Base-by-base conservation (phyloP, 2,113 vertebrate species). In the Climacteris rufus region DNA sequence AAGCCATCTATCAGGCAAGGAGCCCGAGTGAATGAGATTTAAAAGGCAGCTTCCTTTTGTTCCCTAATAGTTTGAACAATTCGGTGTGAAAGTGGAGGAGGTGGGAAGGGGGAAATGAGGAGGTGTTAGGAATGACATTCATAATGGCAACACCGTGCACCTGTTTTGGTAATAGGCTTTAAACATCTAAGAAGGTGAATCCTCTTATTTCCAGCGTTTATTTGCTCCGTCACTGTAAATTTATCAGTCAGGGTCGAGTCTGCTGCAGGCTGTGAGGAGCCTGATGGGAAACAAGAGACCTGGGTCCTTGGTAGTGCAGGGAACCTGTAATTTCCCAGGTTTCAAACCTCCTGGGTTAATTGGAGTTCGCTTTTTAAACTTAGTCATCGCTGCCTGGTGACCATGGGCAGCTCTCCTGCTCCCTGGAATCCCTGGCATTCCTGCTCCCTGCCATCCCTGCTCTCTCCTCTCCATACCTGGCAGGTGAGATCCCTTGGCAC, bases 41-140 rank as follows among this genome's bases (percentile, higher is more conserved):
- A 97, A 97, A 98, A 98, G 96, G 97, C 95, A 82, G 94, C 96
- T 96, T 97, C 96, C 95, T 95, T 97, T 98, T 98, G 97, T 98
- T 98, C 97, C 94, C 65, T 96, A 97, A 98, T 97, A 97, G 97
- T 89, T 96, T 64, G 97, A 94, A 96, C 93, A 94, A 95, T 97
- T 97, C 9, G 93, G 93, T 95, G 93, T 70, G 95, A 94, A 97
- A 96, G 96, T 35, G 94, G 94, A 80, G 80, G 85, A 75, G 91
- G 90, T 4, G 37, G 70, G 75, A 77, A 87, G 74, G 80, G 85
- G 90, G 77, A 94, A 97, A 97, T 97, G 93, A 69, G 97, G 90
- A 97, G 81, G 91, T 95, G 97, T 97, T 97, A 92, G 96, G 96
- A 70, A 64, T 90, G 94, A 83, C 97, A 97, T 94, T 93, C 95